phyloP scores from a whole-genome alignment of 2,113 vertebrate genomes.

The Cyanoramphus novaezelandiae region DNA sequence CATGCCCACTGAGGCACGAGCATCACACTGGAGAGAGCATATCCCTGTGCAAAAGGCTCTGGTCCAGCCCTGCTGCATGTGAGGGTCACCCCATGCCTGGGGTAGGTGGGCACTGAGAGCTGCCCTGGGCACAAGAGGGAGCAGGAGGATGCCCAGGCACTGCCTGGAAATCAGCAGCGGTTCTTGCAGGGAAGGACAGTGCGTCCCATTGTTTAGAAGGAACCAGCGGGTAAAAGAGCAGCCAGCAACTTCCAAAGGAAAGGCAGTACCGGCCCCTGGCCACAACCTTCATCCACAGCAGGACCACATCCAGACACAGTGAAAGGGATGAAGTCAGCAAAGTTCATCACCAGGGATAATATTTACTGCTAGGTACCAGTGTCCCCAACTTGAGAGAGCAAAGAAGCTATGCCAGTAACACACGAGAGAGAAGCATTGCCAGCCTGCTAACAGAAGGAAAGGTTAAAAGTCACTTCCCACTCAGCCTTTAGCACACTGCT shows the following conservation, averaged over 20 bases:
- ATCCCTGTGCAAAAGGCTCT: accelerated
- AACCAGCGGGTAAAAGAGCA: accelerated
- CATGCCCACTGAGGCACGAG: neutral
- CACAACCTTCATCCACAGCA: accelerated
- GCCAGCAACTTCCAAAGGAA: neutral
- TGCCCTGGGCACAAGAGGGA: accelerated
- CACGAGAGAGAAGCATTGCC: neutral
- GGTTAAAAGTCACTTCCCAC: neutral
- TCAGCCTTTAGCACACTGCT: neutral
- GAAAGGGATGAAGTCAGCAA: neutral
- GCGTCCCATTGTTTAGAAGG: neutral
- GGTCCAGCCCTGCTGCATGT: accelerated
- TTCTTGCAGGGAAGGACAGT: neutral
- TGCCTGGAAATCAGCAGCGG: neutral
- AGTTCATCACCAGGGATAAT: neutral
- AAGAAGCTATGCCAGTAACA: neutral
- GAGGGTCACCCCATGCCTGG: neutral
- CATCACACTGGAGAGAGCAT: neutral
- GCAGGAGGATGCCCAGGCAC: no score
- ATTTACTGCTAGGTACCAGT: neutral
- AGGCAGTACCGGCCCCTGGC: neutral
- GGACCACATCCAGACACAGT: neutral
- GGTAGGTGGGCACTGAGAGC: neutral
- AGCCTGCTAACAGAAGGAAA: neutral
- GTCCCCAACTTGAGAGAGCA: neutral